Conservation (phyloP, 2,797 vertebrate genomes). For the Trematomus bernacchii region DNA sequence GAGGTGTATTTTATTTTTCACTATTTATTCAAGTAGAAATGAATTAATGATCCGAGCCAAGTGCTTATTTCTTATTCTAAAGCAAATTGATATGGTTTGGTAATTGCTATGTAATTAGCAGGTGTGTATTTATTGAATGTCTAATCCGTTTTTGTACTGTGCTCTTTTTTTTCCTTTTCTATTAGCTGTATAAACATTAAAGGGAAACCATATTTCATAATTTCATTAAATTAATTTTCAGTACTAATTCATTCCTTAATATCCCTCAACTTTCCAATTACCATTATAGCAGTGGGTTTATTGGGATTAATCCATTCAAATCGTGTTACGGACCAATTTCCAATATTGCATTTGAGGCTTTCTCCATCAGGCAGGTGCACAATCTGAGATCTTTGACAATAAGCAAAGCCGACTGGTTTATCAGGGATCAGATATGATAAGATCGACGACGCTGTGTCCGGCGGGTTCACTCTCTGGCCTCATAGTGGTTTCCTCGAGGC, state of each 20-base stretch:
- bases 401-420: conserved; percentile 31
- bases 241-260: conserved; percentile 37
- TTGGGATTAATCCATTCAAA: conserved; percentile 68
- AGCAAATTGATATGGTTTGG: neutral
- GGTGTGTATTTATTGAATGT: neutral
- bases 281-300: conserved; percentile 59
- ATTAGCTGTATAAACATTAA: conserved; percentile 11
- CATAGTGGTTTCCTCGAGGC: conserved; percentile 26
- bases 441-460: conserved; percentile 24
- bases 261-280: conserved; percentile 66
- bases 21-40: conserved; percentile 70
- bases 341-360: conserved; percentile 61
- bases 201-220: conserved; percentile 18
- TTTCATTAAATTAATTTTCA: conserved; percentile 28
- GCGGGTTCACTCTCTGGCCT: conserved; percentile 23
- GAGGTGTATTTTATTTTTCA: conserved; percentile 49
- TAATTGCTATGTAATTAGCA: conserved; percentile 22
- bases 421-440: conserved; percentile 67
- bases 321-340: conserved; percentile 69
- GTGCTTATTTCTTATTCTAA: conserved; percentile 22
- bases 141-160: neutral
- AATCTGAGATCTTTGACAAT: conserved; percentile 40
- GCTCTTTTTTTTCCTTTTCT: neutral
- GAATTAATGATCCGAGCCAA: neutral
- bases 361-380: conserved; percentile 62